phyloP scores from a whole-genome alignment of 1,140 invertebrate species.

The Drosophila aff. region DNA sequence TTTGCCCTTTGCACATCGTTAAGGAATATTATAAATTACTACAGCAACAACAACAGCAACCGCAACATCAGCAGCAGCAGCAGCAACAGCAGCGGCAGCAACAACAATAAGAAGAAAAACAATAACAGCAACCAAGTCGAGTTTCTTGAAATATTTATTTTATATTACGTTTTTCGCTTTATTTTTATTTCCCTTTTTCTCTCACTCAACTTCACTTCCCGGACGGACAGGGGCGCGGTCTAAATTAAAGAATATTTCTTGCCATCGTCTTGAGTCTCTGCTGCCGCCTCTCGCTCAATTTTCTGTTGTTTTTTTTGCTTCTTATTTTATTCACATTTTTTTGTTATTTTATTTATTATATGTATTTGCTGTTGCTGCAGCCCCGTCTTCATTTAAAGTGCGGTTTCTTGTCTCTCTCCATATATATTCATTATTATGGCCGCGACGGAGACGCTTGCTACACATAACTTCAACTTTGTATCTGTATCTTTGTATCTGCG shows the following conservation, averaged over 20 bases:
- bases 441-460: slow-evolving; percentile 64
- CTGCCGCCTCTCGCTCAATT: slow-evolving; percentile 19
- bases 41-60: slow-evolving; percentile 65
- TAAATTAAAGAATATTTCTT: slow-evolving; percentile 84
- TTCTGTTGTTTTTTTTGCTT: slow-evolving; percentile 26
- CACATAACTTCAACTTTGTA: slow-evolving; percentile 83
- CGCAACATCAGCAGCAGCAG: slow-evolving; percentile 37
- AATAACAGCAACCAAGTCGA: slow-evolving; percentile 47
- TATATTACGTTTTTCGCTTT: slow-evolving; percentile 71
- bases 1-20: slow-evolving; percentile 84
- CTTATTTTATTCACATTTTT: slow-evolving; percentile 69
- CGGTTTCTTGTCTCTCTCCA: slow-evolving; percentile 80
- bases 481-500: slow-evolving; percentile 76
- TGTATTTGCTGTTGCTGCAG: slow-evolving; percentile 53
- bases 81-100: slow-evolving; percentile 20
- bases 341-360: slow-evolving; percentile 82
- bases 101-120: slow-evolving; percentile 48
- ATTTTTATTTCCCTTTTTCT: slow-evolving; percentile 53
- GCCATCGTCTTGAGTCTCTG: slow-evolving; percentile 42
- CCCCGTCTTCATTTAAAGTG: slow-evolving; percentile 79
- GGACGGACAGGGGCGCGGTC: slow-evolving; percentile 59
- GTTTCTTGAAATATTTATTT: slow-evolving; percentile 81
- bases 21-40: slow-evolving; percentile 85
- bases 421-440: slow-evolving; percentile 84
- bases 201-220: slow-evolving; percentile 24